A percentile compares a stretch with the other conserved stretches of the same genome.
Conservation (phyloP, 2,888 invertebrate genomes). For the Pteria penguin region DNA sequence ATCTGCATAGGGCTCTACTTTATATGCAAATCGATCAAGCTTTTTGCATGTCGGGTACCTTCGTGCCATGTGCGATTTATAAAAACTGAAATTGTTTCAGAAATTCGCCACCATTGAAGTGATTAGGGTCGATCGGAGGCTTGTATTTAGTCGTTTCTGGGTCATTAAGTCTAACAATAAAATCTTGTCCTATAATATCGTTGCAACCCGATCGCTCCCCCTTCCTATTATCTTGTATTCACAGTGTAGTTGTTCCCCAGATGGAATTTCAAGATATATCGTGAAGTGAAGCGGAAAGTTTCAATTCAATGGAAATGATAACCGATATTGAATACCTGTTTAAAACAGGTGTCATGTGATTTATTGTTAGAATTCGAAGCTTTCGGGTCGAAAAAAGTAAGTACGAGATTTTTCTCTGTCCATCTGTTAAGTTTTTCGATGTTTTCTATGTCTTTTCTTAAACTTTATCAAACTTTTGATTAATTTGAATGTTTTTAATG, state of each 20-base stretch:
- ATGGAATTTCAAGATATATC: constrained; percentile 29
- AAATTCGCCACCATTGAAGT: too few relatives aligned
- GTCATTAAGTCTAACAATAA: constrained; percentile 17
- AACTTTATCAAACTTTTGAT: too few relatives aligned
- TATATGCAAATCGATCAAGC: too few relatives aligned
- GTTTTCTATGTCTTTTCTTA: too few relatives aligned
- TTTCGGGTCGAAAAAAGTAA: neutral
- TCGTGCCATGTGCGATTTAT: too few relatives aligned
- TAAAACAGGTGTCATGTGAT: constrained; percentile 2
- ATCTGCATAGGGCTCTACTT: too few relatives aligned
- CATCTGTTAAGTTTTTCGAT: neutral
- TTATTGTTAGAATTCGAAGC: neutral
- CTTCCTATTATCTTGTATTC: constrained; percentile 4
- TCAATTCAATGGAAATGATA: constrained; percentile 31
- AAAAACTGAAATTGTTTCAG: too few relatives aligned
- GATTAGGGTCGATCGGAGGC: neutral
- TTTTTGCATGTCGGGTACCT: too few relatives aligned
- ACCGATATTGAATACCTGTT: constrained; percentile 19
- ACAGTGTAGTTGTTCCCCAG: constrained; percentile 14
- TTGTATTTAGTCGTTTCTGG: constrained; percentile 1
- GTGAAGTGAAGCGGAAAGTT: constrained; percentile 10
- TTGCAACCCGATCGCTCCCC: constrained; percentile 15
- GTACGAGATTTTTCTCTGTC: neutral
- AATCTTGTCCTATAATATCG: constrained; percentile 15
- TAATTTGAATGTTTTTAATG: too few relatives aligned